Percentiles rank a stretch among this genome's conserved stretches.
Evolutionary conservation across 1,140 invertebrate genomes (phyloP).

Genomic region (Stegodyphus dumicola): DNA sequence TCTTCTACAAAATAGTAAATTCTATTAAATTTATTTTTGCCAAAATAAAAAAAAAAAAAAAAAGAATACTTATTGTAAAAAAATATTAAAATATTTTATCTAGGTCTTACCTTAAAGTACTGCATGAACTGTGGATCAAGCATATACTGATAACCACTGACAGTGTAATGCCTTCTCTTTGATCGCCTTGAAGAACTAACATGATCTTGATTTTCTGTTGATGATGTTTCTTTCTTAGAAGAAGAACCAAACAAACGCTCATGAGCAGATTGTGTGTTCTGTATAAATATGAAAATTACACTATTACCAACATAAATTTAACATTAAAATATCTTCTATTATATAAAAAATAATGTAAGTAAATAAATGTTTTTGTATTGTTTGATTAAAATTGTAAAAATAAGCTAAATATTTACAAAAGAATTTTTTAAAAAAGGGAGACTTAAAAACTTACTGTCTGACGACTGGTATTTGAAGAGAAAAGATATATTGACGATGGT

Average conservation of each 20-base stretch:
- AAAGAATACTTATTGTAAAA: background rate
- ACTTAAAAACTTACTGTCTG: slow-evolving; percentile 12
- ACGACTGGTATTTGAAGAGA: slow-evolving; percentile 26
- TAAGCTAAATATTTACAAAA: too few species aligned
- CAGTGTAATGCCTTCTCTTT: slow-evolving; percentile 87
- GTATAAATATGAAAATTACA: slow-evolving; percentile 4
- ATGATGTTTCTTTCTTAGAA: slow-evolving; percentile 24
- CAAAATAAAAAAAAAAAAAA: too few species aligned
- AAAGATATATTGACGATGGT: slow-evolving; percentile 32
- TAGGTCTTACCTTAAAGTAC: slow-evolving; percentile 37
- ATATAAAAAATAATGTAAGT: too few species aligned
- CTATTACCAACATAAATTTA: background rate
- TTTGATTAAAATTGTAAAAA: too few species aligned
- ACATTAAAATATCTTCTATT: too few species aligned
- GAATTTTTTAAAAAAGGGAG: too few species aligned
- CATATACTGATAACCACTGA: slow-evolving; percentile 75
- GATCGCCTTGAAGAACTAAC: slow-evolving; percentile 71
- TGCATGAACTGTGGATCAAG: slow-evolving; percentile 47
- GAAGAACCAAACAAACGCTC: slow-evolving; percentile 68
- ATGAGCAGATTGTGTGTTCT: slow-evolving; percentile 65
- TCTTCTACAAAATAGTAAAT: too few species aligned
- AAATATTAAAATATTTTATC: too few species aligned
- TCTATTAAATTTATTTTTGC: too few species aligned
- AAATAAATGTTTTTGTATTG: too few species aligned
- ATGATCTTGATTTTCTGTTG: slow-evolving; percentile 51